Evolutionary conservation across 2,113 vertebrate species (phyloP), one percentile per base, ranked within the genome.

Genomic region (Pollimyrus isidori): DNA sequence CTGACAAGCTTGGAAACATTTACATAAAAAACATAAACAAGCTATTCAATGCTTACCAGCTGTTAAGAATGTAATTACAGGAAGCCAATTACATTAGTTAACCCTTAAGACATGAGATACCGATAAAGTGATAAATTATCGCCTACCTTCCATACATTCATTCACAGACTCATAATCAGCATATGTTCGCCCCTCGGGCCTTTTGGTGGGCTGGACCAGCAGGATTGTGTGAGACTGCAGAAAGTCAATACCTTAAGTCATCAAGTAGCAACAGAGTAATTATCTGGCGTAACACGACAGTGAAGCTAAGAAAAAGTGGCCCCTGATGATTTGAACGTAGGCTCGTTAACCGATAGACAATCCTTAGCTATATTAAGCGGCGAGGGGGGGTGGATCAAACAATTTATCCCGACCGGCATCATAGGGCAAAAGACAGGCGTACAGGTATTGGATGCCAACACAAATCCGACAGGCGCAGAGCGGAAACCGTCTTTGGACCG

Each of bases 151-250:
- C 98, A 99, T 98, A 91, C 98, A 99, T 90, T 99, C 97, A 88
- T 99, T 99, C 91, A 99, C 98, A 0, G 98, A 98, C 50, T 99
- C 98, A 91, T 99, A 99, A 89, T 99, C 98, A 0, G 98, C 98
- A 0, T 99, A 99, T 65, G 98, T 99, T 94, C 98, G 95, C 85
- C 98, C 98, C 94, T 99, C 98, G 62, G 98, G 98, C 93, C 98
- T 97, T 94, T 98, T 99, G 89, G 98, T 98, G 87, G 98, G 98
- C 95, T 99, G 98, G 62, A 99, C 98, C 92, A 99, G 96, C 93
- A 99, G 95, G 95, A 98, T 99, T 92, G 98, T 99, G 94, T 99
- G 98, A 93, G 98, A 98, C 98, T 99, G 92, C 13, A 62, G 35
- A 94, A 90, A 49, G 5, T 53, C 9, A 89, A 83, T 50, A 89